Percentiles rank a stretch among this genome's conserved stretches.
Conservation (phyloP, 2,888 invertebrate genomes). For the Adelognathus sp. region DNA sequence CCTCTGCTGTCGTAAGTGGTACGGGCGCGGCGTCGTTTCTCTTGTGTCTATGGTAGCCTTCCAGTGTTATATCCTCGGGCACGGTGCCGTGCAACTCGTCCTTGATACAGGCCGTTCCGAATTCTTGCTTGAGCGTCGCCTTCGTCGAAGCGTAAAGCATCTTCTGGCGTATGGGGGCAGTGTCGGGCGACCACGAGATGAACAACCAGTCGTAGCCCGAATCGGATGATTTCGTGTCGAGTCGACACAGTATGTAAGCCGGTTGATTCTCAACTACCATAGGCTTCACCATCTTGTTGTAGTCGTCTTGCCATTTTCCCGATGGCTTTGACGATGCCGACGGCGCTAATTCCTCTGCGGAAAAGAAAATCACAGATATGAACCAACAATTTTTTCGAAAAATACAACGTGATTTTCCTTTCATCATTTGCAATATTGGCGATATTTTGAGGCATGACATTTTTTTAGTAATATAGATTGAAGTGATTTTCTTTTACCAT, state of each 20-base stretch:
- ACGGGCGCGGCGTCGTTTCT: conserved; percentile 91
- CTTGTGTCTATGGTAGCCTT: conserved; percentile 91
- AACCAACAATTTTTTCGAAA: background rate
- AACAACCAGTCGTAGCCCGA: conserved; percentile 96
- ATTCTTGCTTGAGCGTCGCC: conserved; percentile 97
- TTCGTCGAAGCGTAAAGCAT: conserved; percentile 99
- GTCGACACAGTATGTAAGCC: conserved; percentile 91
- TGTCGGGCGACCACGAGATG: conserved; percentile 97
- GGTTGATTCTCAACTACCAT: conserved; percentile 91
- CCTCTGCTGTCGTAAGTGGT: conserved; percentile 94
- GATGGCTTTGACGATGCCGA: conserved; percentile 86
- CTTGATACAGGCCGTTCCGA: conserved; percentile 96
- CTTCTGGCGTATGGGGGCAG: conserved; percentile 94
- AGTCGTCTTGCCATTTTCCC: conserved; percentile 93
- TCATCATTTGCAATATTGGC: no score
- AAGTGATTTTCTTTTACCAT: no score
- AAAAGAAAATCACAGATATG: background rate
- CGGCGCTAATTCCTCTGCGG: conserved; percentile 89
- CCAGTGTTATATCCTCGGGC: conserved; percentile 90
- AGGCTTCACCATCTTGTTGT: conserved; percentile 88
- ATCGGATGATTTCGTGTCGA: conserved; percentile 89
- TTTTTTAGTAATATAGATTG: no score
- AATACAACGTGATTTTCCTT: no score
- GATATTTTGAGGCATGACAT: no score
- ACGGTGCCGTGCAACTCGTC: conserved; percentile 96